Evolutionary conservation across 2,113 vertebrate species (phyloP).

Genomic region (Amazona guildingii): DNA sequence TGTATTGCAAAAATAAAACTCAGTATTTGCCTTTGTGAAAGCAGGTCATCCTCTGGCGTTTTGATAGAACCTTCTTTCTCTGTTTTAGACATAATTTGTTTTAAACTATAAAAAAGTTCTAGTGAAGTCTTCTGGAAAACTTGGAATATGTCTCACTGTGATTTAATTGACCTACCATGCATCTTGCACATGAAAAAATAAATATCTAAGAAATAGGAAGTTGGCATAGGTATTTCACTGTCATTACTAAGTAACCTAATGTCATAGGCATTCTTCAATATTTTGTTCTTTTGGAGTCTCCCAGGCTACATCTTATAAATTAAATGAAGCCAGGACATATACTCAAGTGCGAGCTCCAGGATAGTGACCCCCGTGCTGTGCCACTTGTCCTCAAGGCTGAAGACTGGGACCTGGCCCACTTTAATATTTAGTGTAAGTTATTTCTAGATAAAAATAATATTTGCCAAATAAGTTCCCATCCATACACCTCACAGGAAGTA

Average conservation of each 20-base stretch:
- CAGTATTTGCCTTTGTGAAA: not conserved
- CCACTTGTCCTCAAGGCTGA: not conserved
- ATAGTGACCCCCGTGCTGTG: not conserved
- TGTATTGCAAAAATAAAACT: not conserved
- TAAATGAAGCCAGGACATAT: not conserved
- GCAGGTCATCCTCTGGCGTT: not conserved
- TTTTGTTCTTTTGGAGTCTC: not conserved
- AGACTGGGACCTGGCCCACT: not conserved
- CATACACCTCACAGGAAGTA: not conserved
- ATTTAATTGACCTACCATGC: not conserved
- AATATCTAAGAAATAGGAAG: not conserved
- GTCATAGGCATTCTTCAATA: not conserved
- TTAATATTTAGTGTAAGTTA: not conserved
- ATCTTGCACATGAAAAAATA: not conserved
- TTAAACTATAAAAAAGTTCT: not conserved
- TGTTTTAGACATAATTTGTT: not conserved
- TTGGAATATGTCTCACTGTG: not conserved
- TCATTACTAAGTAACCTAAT: not conserved
- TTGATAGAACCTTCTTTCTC: not conserved
- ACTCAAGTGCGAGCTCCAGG: not conserved
- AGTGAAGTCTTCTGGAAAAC: not conserved
- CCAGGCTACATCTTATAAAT: not conserved
- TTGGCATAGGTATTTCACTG: not conserved
- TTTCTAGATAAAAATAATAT: not conserved
- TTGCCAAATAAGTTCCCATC: not conserved